Evolutionary conservation across 2,888 invertebrate species (phyloP).

Genomic region (Himalopsyche kuldschensis): DNA sequence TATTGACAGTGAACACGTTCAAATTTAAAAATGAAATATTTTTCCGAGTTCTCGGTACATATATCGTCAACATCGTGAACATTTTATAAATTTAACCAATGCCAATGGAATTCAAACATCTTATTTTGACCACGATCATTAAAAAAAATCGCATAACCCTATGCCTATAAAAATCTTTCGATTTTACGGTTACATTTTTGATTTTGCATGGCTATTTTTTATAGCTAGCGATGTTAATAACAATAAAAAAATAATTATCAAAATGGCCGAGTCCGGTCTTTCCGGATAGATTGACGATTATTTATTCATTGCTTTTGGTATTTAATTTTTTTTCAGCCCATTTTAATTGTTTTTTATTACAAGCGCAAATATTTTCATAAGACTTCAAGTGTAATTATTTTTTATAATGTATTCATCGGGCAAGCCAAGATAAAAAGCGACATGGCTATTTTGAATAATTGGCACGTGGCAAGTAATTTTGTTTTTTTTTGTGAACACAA

Average conservation of each 20-base stretch:
- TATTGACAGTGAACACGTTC: too few species aligned
- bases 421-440: not conserved
- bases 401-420: not conserved
- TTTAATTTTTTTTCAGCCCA: not conserved
- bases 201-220: not conserved
- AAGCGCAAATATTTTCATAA: not conserved
- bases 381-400: not conserved
- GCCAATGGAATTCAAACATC: too few species aligned
- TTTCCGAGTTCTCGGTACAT: too few species aligned
- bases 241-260: not conserved
- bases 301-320: not conserved
- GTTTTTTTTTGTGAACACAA: too few species aligned
- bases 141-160: too few species aligned
- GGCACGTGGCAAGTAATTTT: too few species aligned
- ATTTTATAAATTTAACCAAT: too few species aligned
- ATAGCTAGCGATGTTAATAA: not conserved
- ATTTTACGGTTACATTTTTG: not conserved
- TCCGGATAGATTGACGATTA: not conserved
- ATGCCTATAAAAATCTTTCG: too few species aligned
- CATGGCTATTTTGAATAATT: not conserved
- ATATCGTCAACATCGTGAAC: too few species aligned
- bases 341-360: not conserved
- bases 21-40: too few species aligned
- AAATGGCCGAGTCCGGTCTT: not conserved
- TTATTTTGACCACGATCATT: too few species aligned